These are phyloP conservation scores for Drosophila rufa DNA, from an alignment of 1,140 invertebrate genomes.

Conservation along the genomic window DNA sequence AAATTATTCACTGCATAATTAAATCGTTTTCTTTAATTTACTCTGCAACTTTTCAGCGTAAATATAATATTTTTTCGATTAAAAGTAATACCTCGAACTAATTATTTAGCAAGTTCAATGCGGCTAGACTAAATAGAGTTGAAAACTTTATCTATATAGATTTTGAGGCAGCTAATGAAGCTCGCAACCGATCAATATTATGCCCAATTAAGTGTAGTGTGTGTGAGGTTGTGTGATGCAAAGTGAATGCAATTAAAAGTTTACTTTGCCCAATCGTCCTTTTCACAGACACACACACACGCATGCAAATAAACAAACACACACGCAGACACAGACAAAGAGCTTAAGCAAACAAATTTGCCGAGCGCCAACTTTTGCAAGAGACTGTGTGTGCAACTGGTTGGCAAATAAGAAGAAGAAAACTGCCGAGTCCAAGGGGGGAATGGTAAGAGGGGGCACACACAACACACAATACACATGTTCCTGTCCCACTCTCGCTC, in stretches of 20 bases:
- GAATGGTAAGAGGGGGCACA: not conserved
- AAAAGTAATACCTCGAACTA: not conserved
- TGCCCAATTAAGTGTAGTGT: conserved; percentile 37
- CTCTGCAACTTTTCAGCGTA: not conserved
- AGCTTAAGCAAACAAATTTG: conserved; percentile 54
- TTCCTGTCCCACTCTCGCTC: conserved; percentile 21
- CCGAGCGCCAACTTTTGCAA: conserved; percentile 63
- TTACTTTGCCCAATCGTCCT: conserved; percentile 50
- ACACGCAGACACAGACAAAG: conserved; percentile 22
- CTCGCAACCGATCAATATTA: conserved; percentile 28
- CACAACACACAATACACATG: conserved; percentile 52
- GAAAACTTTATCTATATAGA: conserved; percentile 18
- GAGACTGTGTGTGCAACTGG: conserved; percentile 52
- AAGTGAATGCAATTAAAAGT: conserved; percentile 69
- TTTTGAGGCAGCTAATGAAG: conserved; percentile 24
- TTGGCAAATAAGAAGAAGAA: conserved; percentile 27
- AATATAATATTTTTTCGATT: not conserved
- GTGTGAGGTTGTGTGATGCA: conserved; percentile 19
- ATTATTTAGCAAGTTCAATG: conserved; percentile 10
- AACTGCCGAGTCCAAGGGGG: not conserved
- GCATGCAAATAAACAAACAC: conserved; percentile 21
- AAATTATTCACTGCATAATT: not conserved
- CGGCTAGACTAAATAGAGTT: not conserved
- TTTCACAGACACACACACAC: conserved; percentile 21
- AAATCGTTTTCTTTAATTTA: not conserved